A percentile compares a stretch with the other conserved stretches of the same genome.
These are phyloP conservation scores for Aurelia aurita complex sp. Pacific DNA, from an alignment of 30 jellyfish, hydroid and myxozoan species.

Conservation along the genomic window DNA sequence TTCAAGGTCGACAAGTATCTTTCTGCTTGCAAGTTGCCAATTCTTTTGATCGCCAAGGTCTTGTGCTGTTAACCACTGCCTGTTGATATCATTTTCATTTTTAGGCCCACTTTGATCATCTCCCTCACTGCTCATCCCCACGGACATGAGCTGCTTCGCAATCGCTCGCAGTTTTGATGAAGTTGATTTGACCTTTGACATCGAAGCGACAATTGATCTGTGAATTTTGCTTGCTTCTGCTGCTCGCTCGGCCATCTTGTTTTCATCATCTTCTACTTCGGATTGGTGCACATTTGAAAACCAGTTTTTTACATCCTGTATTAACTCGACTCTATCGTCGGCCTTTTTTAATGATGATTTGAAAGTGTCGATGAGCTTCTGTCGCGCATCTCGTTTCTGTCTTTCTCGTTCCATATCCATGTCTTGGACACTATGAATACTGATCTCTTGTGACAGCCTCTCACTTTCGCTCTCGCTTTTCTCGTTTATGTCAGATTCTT, in stretches of 20 bases:
- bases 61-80: conserved; percentile 21
- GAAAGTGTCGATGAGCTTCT: conserved; percentile 30
- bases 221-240: conserved; percentile 16
- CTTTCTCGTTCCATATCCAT: conserved; percentile 66
- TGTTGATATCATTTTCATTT: background rate
- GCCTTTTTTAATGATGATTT: conserved; percentile 30
- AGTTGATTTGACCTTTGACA: conserved; percentile 4
- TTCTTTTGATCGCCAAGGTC: conserved; percentile 50
- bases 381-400: conserved; percentile 56
- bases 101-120: background rate
- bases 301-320: conserved; percentile 63
- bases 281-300: conserved; percentile 10
- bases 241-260: conserved; percentile 4
- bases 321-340: conserved; percentile 30
- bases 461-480: background rate
- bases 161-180: conserved; percentile 25
- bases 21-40: conserved; percentile 56
- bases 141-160: conserved; percentile 30
- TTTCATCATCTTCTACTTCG: conserved; percentile 12
- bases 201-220: conserved; percentile 13
- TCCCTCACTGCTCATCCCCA: background rate
- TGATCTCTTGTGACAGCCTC: conserved; percentile 26
- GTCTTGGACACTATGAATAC: conserved; percentile 34
- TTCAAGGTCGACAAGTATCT: conserved; percentile 36
- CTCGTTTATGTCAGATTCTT: background rate